These are phyloP conservation scores for Clarias gariepinus DNA, from an alignment of 2,113 vertebrate species.

Conservation along the genomic window DNA sequence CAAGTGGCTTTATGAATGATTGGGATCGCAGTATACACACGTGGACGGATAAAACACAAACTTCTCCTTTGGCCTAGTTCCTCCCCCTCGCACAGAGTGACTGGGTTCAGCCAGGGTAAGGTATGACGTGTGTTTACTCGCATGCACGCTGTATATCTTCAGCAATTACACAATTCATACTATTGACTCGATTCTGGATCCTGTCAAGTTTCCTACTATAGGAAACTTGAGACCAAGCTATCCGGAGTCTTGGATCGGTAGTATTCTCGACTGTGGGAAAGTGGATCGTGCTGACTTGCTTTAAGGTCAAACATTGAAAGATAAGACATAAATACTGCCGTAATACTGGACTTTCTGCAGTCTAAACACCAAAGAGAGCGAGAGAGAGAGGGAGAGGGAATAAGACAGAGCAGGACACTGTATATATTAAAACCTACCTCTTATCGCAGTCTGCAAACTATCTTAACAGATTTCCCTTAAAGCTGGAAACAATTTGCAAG, in stretches of 20 bases:
- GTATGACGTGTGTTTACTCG: background rate
- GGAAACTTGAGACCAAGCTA: background rate
- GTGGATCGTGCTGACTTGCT: constrained; percentile 28
- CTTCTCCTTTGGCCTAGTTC: constrained; percentile 45
- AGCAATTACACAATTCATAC: background rate
- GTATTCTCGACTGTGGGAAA: constrained; percentile 45
- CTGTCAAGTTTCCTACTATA: background rate
- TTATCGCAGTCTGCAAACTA: constrained; percentile 56
- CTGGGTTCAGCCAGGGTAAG: constrained; percentile 15
- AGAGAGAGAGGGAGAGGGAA: constrained; percentile 19
- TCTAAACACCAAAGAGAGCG: constrained; percentile 53
- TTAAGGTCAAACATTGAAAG: constrained; percentile 48
- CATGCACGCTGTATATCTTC: background rate
- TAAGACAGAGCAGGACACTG: constrained; percentile 22
- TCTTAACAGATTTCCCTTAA: constrained; percentile 67
- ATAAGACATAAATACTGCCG: constrained; percentile 43
- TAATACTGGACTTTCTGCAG: constrained; percentile 45
- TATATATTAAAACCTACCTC: constrained; percentile 49
- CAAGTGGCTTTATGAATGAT: constrained; percentile 73
- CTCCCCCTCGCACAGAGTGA: background rate
- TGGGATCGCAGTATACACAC: constrained; percentile 67
- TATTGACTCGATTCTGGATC: background rate
- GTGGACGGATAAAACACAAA: constrained; percentile 59
- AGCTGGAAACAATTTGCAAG: constrained; percentile 74
- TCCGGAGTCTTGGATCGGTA: background rate